Conservation (phyloP, 2,888 invertebrate species). For the Branchipolynoe longqiensis region DNA sequence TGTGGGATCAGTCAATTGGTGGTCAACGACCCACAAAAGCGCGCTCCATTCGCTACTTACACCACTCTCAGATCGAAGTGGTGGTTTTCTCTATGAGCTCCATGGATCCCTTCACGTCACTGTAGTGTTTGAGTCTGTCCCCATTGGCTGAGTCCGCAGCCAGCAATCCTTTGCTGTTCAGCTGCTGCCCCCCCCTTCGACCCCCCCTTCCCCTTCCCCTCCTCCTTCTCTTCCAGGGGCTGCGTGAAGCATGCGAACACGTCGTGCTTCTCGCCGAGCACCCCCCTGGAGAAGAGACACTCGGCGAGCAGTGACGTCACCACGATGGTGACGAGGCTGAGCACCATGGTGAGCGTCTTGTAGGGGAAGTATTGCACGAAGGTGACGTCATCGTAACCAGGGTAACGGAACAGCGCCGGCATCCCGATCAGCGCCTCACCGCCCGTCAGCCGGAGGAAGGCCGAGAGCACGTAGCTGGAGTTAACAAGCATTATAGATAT, state of each 20-base stretch:
- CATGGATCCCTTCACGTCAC: neutral
- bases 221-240: neutral
- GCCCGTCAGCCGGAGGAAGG: constrained; percentile 89
- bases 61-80: neutral
- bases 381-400: constrained; percentile 84
- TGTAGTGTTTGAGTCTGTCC: neutral
- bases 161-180: too few relatives aligned
- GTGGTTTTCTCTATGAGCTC: neutral
- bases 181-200: neutral
- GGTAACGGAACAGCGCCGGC: constrained; percentile 91
- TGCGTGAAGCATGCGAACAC: neutral
- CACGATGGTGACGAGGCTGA: constrained; percentile 83
- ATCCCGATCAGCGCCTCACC: constrained; percentile 92
- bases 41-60: too few relatives aligned
- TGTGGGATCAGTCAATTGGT: too few relatives aligned
- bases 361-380: constrained; percentile 92
- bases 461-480: constrained; percentile 85
- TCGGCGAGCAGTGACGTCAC: constrained; percentile 31
- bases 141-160: neutral
- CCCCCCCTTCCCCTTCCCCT: neutral
- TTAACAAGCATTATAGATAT: too few relatives aligned
- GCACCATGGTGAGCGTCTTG: constrained; percentile 93
- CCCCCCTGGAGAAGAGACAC: neutral
- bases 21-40: too few relatives aligned
- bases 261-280: neutral